Conservation (phyloP, 2,113 vertebrate genomes). For the Ptyas mucosa region DNA sequence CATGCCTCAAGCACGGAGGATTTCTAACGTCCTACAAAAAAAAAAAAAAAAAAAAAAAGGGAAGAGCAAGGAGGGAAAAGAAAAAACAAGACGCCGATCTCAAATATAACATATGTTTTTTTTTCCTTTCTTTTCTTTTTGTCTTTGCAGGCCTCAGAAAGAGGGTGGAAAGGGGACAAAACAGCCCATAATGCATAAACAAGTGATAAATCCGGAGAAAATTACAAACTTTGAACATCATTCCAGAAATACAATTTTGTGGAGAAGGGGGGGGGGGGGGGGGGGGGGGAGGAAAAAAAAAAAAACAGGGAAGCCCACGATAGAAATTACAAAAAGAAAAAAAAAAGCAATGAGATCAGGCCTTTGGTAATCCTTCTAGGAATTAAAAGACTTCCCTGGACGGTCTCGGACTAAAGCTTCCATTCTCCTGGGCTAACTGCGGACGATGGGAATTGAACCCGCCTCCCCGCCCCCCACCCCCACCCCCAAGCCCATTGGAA, state of each 20-base stretch:
- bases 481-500: neutral
- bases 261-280: neutral
- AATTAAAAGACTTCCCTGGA: neutral
- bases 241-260: constrained; percentile 58
- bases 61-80: neutral
- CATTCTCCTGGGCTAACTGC: constrained; percentile 22
- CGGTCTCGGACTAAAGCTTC: neutral
- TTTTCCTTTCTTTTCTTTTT: neutral
- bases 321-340: neutral
- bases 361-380: neutral
- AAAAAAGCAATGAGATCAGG: neutral
- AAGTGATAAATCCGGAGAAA: neutral
- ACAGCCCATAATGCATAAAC: constrained; percentile 9
- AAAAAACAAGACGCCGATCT: constrained; percentile 4
- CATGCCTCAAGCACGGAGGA: neutral
- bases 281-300: no score
- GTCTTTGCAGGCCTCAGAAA: neutral
- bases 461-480: no score
- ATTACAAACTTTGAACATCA: constrained; percentile 39
- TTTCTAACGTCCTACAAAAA: neutral
- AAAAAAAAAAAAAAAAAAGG: neutral
- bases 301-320: neutral
- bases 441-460: neutral
- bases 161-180: neutral
- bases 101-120: constrained; percentile 37